These are phyloP conservation scores for Anoplophora glabripennis DNA, from an alignment of 1,140 invertebrate genomes.

Conservation along the genomic window DNA sequence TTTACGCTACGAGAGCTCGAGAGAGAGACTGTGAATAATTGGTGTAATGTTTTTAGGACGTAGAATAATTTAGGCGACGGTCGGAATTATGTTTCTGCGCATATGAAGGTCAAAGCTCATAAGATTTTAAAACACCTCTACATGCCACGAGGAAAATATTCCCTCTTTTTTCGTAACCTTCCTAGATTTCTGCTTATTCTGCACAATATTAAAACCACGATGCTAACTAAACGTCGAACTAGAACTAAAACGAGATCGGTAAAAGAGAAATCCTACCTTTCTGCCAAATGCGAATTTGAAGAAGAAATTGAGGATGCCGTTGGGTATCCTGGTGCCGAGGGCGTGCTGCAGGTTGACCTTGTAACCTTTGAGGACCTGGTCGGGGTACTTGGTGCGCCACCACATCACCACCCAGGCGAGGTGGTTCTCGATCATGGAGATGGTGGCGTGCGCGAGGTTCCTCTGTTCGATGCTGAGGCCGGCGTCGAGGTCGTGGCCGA, in stretches of 20 bases:
- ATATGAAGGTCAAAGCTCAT: too few species aligned
- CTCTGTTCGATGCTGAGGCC: conserved; percentile 78
- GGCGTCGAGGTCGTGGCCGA: conserved; percentile 78
- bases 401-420: conserved; percentile 83
- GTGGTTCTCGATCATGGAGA: conserved; percentile 93
- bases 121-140: too few species aligned
- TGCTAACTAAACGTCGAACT: too few species aligned
- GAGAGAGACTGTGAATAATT: too few species aligned
- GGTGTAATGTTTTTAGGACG: too few species aligned
- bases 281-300: conserved; percentile 85
- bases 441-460: conserved; percentile 86
- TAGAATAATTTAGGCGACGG: too few species aligned
- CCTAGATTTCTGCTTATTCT: too few species aligned
- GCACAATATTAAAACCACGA: too few species aligned
- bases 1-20: too few species aligned
- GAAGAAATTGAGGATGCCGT: conserved; percentile 82
- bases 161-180: too few species aligned
- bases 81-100: too few species aligned
- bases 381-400: conserved; percentile 85
- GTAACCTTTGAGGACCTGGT: conserved; percentile 83
- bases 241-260: neutral
- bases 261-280: conserved; percentile 64
- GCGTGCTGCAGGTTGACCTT: conserved; percentile 87
- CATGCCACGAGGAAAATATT: too few species aligned
- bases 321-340: conserved; percentile 82